Conservation (phyloP, 1,140 invertebrate genomes). For the Rhyacophila brunnea region DNA sequence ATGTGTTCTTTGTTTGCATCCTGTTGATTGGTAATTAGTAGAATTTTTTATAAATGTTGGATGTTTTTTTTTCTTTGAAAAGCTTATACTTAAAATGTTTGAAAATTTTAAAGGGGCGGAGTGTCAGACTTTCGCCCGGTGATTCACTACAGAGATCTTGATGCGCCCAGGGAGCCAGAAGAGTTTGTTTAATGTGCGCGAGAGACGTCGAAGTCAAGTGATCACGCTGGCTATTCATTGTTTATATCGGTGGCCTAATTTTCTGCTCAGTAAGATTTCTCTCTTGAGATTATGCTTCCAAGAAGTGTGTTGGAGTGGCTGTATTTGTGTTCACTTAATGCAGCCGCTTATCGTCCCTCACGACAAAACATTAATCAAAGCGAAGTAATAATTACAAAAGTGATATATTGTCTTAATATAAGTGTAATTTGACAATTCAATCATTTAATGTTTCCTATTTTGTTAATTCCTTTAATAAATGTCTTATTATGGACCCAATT, state of each 20-base stretch:
- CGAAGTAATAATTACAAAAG: too few relatives aligned
- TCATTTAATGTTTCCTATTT: too few relatives aligned
- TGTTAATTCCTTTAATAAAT: too few relatives aligned
- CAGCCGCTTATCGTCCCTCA: too few relatives aligned
- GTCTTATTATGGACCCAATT: too few relatives aligned
- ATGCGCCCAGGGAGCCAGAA: conserved; percentile 84
- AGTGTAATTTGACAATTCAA: neutral
- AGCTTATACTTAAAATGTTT: neutral
- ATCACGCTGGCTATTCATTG: neutral
- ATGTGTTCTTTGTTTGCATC: conserved; percentile 1
- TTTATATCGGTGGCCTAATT: neutral
- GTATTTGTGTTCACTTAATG: conserved; percentile 79
- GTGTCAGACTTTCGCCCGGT: conserved; percentile 78
- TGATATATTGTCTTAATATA: conserved; percentile 51
- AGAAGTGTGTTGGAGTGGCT: conserved; percentile 65
- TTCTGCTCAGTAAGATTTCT: neutral
- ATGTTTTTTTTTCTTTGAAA: neutral
- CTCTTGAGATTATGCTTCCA: conserved; percentile 44
- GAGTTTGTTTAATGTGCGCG: conserved; percentile 66
- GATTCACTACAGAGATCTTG: conserved; percentile 88
- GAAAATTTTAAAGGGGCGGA: conserved; percentile 63
- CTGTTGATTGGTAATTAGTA: neutral
- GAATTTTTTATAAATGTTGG: conserved; percentile 6
- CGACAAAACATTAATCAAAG: conserved; percentile 30
- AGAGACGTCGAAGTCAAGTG: too few relatives aligned